Evolutionary conservation across 1,140 invertebrate species (phyloP).

Genomic region (Sipha flava): DNA sequence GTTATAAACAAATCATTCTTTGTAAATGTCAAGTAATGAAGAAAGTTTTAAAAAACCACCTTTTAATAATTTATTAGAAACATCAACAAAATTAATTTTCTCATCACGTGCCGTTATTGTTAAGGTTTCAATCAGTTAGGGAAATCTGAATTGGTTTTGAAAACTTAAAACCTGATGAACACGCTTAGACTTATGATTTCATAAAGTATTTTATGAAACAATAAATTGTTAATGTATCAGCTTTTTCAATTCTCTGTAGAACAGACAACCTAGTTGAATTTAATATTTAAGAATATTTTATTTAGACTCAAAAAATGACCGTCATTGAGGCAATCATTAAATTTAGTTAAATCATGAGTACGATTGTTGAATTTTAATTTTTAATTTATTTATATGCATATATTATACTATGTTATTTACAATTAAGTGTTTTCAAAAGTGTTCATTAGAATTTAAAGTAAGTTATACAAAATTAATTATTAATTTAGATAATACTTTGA

Average conservation of each 20-base stretch:
- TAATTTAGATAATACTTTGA: neutral
- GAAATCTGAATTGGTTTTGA: neutral
- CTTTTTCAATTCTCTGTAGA: neutral
- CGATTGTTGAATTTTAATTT: neutral
- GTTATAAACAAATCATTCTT: no score
- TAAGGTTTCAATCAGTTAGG: neutral
- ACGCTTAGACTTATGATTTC: neutral
- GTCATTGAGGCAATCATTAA: neutral
- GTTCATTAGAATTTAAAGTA: slow-evolving; percentile 7
- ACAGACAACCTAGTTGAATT: neutral
- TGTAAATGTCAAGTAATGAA: neutral
- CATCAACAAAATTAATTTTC: neutral
- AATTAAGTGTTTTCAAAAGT: slow-evolving; percentile 1
- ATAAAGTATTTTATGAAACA: no score
- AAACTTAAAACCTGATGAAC: neutral
- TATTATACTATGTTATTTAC: neutral
- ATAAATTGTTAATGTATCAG: neutral
- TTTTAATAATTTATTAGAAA: neutral
- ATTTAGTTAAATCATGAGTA: neutral
- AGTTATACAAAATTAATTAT: neutral
- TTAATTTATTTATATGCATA: neutral
- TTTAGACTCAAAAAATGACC: neutral
- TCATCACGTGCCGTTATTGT: neutral
- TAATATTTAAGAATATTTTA: neutral
- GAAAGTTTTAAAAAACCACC: neutral